Conservation (phyloP, 2,888 invertebrate species). For the Tigriopus californicus region DNA sequence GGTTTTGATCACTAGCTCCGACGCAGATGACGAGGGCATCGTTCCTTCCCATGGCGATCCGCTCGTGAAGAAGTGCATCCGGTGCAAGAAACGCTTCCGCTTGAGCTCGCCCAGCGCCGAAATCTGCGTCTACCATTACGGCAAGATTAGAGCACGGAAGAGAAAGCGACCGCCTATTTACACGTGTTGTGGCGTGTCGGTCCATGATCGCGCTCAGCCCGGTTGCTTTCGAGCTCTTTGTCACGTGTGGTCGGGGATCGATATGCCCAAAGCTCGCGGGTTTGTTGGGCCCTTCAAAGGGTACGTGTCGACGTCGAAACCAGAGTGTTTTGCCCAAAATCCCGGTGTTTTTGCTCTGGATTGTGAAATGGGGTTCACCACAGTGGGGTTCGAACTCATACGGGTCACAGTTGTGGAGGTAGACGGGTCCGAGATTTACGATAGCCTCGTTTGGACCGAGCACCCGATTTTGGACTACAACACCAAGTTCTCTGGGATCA, state of each 20-base stretch:
- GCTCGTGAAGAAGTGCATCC: conserved; percentile 16
- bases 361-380: conserved; percentile 23
- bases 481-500: conserved; percentile 29
- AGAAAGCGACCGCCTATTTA: not conserved
- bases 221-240: conserved; percentile 45
- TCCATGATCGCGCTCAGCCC: conserved; percentile 26
- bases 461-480: conserved; percentile 21
- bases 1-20: conserved; percentile 12
- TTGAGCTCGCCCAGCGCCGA: conserved; percentile 18
- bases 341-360: conserved; percentile 21
- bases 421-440: conserved; percentile 20
- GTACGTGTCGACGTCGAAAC: conserved; percentile 39
- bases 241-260: conserved; percentile 59
- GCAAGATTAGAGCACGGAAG: conserved; percentile 16
- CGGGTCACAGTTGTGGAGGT: conserved; percentile 20
- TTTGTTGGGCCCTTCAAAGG: conserved; percentile 25
- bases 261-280: conserved; percentile 27
- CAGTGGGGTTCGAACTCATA: conserved; percentile 21
- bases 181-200: conserved; percentile 39
- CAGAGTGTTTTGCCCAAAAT: conserved; percentile 26
- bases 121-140: conserved; percentile 20
- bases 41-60: not conserved
- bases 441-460: conserved; percentile 20
- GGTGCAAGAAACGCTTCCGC: conserved; percentile 17
- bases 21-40: conserved; percentile 14